phyloP scores from a whole-genome alignment of 2,888 invertebrate genomes.

The Ceriagrion tenellum region DNA sequence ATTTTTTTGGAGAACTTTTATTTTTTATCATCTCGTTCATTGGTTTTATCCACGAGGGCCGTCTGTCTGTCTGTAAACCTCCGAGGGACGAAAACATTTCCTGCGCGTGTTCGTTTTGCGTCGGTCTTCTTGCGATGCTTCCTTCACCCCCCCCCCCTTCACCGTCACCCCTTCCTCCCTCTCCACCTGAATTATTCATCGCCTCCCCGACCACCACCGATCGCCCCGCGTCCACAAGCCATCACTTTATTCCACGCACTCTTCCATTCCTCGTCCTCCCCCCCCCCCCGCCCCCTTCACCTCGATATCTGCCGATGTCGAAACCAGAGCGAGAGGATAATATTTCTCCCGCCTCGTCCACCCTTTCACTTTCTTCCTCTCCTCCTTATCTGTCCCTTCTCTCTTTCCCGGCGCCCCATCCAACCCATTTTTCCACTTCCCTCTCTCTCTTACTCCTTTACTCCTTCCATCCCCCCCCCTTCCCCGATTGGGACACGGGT shows the following conservation, averaged over 20 bases:
- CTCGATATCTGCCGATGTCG: background rate
- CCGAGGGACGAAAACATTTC: conserved; percentile 12
- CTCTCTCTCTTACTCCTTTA: too few species aligned
- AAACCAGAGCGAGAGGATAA: conserved; percentile 10
- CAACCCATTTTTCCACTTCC: background rate
- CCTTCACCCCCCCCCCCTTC: too few species aligned
- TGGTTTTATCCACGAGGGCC: background rate
- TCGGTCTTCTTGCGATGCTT: background rate
- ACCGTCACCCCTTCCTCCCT: background rate
- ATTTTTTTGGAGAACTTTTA: background rate
- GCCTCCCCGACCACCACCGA: background rate
- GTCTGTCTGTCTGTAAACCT: background rate
- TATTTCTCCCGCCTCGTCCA: conserved; percentile 37
- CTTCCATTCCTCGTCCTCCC: too few species aligned
- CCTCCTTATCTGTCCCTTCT: background rate
- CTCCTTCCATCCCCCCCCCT: too few species aligned
- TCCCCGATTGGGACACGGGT: background rate
- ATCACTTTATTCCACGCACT: background rate
- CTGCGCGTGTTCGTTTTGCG: background rate
- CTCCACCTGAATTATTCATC: conserved; percentile 32
- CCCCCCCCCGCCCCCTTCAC: background rate
- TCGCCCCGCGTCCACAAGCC: background rate
- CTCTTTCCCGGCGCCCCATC: background rate
- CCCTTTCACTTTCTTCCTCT: conserved; percentile 15
- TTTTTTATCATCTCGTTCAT: conserved; percentile 2